A percentile compares a stretch with the other conserved stretches of the same genome.
Evolutionary conservation across 2,113 vertebrate species (phyloP).

Genomic region (Trichechus manatus): DNA sequence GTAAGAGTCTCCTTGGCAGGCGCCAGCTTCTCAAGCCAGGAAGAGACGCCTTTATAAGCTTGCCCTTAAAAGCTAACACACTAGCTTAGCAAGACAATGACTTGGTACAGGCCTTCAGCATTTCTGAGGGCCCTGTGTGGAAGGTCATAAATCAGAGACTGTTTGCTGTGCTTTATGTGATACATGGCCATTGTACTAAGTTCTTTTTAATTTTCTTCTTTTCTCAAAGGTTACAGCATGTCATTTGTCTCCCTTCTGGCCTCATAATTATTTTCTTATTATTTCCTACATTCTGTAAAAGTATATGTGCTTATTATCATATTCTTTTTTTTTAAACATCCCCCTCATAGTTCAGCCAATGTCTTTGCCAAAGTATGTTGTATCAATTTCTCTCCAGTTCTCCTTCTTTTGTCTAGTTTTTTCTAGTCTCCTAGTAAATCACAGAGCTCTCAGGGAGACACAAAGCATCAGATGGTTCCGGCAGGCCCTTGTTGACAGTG

Average conservation of each 20-base stretch:
- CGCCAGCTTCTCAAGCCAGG: background rate
- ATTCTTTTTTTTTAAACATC: background rate
- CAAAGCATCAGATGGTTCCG: slow-evolving; percentile 47
- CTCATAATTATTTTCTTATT: slow-evolving; percentile 45
- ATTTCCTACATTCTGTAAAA: slow-evolving; percentile 32
- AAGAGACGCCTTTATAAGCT: background rate
- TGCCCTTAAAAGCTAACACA: background rate
- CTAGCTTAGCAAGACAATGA: background rate
- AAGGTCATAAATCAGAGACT: background rate
- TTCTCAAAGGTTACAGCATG: background rate
- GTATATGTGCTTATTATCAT: background rate
- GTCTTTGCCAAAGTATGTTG: background rate
- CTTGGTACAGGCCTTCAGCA: background rate
- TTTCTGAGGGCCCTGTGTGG: background rate
- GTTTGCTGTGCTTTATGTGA: slow-evolving; percentile 36
- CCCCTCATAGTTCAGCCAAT: background rate
- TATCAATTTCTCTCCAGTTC: background rate
- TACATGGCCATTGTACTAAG: background rate
- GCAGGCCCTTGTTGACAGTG: slow-evolving; percentile 45
- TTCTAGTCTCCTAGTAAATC: background rate
- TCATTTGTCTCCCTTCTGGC: background rate
- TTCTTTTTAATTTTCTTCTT: slow-evolving; percentile 37
- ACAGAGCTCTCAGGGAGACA: background rate
- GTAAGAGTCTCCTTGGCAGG: background rate
- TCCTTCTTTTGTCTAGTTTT: background rate